These are phyloP conservation scores for Zootermopsis nevadensis DNA, from an alignment of 2,888 invertebrate species.

Conservation along the genomic window DNA sequence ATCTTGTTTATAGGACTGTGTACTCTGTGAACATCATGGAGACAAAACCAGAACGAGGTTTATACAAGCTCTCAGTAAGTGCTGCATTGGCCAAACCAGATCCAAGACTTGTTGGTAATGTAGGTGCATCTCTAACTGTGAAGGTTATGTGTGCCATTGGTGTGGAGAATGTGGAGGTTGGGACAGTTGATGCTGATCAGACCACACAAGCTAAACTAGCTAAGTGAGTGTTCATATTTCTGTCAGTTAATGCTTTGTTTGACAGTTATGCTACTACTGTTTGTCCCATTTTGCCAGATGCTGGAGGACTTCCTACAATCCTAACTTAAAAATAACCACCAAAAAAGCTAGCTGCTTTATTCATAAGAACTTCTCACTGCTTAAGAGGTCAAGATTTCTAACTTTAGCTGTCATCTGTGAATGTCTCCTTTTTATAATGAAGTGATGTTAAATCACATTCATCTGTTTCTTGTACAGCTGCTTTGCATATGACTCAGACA, in stretches of 20 bases:
- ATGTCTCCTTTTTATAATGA: too few relatives aligned
- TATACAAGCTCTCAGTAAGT: conserved; percentile 84
- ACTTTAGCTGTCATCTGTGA: too few relatives aligned
- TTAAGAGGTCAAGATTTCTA: too few relatives aligned
- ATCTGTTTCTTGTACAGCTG: too few relatives aligned
- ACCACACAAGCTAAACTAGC: conserved; percentile 82
- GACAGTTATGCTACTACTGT: not conserved
- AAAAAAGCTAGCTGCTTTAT: too few relatives aligned
- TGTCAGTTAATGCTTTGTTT: conserved; percentile 31
- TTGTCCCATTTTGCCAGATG: too few relatives aligned
- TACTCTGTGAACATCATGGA: conserved; percentile 82
- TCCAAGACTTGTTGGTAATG: conserved; percentile 66
- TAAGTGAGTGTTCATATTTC: conserved; percentile 62
- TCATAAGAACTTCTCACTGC: too few relatives aligned
- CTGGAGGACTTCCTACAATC: too few relatives aligned
- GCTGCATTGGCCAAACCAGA: conserved; percentile 74
- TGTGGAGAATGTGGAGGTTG: conserved; percentile 84
- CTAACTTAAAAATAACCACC: too few relatives aligned
- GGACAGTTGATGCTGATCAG: conserved; percentile 91
- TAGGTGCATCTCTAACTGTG: conserved; percentile 68
- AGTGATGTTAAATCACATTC: too few relatives aligned
- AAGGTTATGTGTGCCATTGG: conserved; percentile 82
- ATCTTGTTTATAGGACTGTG: conserved; percentile 66
- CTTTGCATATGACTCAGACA: too few relatives aligned
- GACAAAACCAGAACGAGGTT: conserved; percentile 83